These are phyloP conservation scores for Cyprinodon diabolis DNA, from an alignment of 2,797 vertebrate species.

Conservation along the genomic window DNA sequence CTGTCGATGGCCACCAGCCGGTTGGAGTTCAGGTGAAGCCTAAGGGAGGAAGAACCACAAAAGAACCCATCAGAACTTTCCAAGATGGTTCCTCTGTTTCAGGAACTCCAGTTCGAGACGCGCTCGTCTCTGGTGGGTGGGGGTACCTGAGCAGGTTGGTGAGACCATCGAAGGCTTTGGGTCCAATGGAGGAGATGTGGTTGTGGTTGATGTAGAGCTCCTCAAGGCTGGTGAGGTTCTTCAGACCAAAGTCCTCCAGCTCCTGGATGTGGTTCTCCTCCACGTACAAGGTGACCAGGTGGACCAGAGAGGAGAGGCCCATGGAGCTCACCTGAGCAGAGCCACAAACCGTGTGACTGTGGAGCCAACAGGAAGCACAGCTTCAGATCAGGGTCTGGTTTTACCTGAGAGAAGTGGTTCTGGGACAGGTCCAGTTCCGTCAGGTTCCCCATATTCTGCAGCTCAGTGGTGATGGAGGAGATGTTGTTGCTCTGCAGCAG, in stretches of 20 bases:
- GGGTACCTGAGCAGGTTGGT: slow-evolving; percentile 74
- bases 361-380: background rate
- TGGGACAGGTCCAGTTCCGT: slow-evolving; percentile 87
- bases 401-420: slow-evolving; percentile 83
- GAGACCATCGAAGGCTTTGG: slow-evolving; percentile 82
- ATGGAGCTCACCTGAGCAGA: slow-evolving; percentile 62
- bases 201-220: slow-evolving; percentile 89
- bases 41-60: slow-evolving; percentile 12
- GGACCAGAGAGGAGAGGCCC: slow-evolving; percentile 77
- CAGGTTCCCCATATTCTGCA: slow-evolving; percentile 81
- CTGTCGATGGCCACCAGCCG: slow-evolving; percentile 80
- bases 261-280: slow-evolving; percentile 86
- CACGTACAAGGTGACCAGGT: slow-evolving; percentile 84
- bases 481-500: slow-evolving; percentile 88
- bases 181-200: slow-evolving; percentile 81
- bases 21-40: slow-evolving; percentile 87
- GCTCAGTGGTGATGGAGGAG: slow-evolving; percentile 77
- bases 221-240: slow-evolving; percentile 82
- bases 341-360: background rate
- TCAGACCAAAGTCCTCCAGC: slow-evolving; percentile 80
- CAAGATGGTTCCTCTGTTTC: too few relatives aligned
- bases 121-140: too few relatives aligned
- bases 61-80: too few relatives aligned
- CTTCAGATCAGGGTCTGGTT: background rate
- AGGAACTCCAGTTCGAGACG: too few relatives aligned